phyloP scores from a whole-genome alignment of 2,888 invertebrate genomes.

The Dolichopus griseipennis region DNA sequence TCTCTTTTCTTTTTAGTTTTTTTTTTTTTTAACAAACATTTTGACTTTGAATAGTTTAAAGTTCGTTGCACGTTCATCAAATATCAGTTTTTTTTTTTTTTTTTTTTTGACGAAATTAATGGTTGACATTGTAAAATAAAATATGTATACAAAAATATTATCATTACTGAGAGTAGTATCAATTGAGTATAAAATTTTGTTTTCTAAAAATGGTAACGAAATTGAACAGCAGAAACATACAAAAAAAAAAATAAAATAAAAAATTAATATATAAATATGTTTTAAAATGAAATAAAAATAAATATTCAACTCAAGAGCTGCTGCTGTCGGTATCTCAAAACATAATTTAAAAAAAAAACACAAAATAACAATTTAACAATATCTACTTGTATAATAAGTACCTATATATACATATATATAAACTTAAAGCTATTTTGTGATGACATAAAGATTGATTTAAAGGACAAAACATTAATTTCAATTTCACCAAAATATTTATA shows the following conservation, averaged over 20 bases:
- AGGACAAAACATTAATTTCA: slow-evolving; percentile 6
- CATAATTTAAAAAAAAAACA: background rate
- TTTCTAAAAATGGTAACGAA: background rate
- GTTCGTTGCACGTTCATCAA: too few species aligned
- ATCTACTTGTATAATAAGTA: too few species aligned
- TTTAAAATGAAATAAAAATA: background rate
- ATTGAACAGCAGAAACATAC: too few species aligned
- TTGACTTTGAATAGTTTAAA: too few species aligned
- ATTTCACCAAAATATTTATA: background rate
- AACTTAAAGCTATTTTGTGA: background rate
- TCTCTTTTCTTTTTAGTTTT: too few species aligned
- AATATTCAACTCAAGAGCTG: slow-evolving; percentile 3
- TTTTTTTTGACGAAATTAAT: background rate
- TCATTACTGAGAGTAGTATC: background rate
- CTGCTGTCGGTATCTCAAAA: slow-evolving; percentile 1
- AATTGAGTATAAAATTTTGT: background rate
- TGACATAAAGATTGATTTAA: background rate
- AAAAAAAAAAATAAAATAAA: too few species aligned
- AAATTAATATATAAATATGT: background rate
- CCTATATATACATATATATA: too few species aligned
- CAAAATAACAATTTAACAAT: too few species aligned
- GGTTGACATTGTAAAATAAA: slow-evolving; percentile 1
- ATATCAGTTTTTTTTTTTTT: too few species aligned
- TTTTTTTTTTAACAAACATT: too few species aligned
- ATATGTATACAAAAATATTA: background rate